Evolutionary conservation across 2,113 vertebrate genomes (phyloP).

Genomic region (Heloderma charlesbogerti): DNA sequence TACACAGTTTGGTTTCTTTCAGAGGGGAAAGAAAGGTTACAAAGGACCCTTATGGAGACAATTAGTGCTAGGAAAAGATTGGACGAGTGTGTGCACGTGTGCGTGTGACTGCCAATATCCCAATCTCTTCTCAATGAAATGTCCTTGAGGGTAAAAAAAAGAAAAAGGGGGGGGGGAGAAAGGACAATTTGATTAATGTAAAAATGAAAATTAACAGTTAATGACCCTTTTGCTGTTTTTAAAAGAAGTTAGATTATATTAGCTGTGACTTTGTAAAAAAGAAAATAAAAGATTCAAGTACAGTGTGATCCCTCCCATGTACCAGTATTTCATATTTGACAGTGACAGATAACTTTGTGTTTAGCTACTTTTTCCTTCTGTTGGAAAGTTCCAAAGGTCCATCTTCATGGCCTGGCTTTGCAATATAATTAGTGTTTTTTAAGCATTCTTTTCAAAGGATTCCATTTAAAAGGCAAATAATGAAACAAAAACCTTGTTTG

Average conservation of each 20-base stretch:
- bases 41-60: neutral
- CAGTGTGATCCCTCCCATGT: neutral
- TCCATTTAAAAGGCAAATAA: slow-evolving; percentile 29
- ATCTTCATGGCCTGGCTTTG: neutral
- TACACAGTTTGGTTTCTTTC: neutral
- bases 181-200: neutral
- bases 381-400: neutral
- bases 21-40: neutral
- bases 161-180: no score
- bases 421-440: slow-evolving; percentile 13
- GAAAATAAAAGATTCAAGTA: neutral
- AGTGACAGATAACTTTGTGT: neutral
- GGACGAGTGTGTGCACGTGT: no score
- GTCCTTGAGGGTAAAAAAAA: no score
- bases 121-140: neutral
- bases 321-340: neutral
- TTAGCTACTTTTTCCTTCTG: neutral
- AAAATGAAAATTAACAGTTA: neutral
- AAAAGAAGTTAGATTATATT: neutral
- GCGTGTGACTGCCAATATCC: neutral
- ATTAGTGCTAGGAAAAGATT: neutral
- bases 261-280: neutral
- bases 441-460: neutral
- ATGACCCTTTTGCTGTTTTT: neutral
- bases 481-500: neutral